A percentile compares a stretch with the other conserved stretches of the same genome.
phyloP scores from a whole-genome alignment of 2,888 invertebrate genomes.

The Drosophila trichaetosa region DNA sequence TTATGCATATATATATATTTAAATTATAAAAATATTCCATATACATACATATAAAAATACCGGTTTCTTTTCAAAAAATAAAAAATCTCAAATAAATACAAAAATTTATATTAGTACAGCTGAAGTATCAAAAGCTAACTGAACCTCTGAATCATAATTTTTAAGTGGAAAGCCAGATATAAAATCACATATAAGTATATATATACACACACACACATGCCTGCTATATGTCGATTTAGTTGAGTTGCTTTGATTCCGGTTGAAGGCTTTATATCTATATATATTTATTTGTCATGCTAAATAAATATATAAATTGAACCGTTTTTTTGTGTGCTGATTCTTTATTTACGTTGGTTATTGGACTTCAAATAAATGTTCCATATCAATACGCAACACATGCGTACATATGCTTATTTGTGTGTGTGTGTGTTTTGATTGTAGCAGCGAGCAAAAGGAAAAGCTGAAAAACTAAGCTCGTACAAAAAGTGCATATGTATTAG shows the following conservation, averaged over 20 bases:
- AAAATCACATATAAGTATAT: neutral
- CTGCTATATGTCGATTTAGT: neutral
- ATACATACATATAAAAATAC: neutral
- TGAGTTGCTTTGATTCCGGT: constrained; percentile 4
- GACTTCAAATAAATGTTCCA: neutral
- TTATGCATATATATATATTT: neutral
- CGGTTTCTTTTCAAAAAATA: neutral
- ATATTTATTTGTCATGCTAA: neutral
- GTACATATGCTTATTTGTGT: neutral
- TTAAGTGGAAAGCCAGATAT: constrained; percentile 5
- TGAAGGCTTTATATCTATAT: neutral
- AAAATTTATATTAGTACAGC: neutral
- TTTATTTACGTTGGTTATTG: neutral
- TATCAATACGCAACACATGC: constrained; percentile 7
- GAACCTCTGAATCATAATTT: constrained; percentile 8
- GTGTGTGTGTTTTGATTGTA: constrained; percentile 20
- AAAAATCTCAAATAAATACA: neutral
- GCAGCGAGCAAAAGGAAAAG: constrained; percentile 14
- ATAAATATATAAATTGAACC: neutral
- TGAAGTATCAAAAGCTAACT: constrained; percentile 6
- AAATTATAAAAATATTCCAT: neutral
- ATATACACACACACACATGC: neutral
- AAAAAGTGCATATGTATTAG: constrained; percentile 19
- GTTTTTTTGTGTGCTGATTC: neutral
- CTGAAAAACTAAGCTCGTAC: constrained; percentile 38